Evolutionary conservation across 2,113 vertebrate genomes (phyloP).

Genomic region (Mystacornis crossleyi): DNA sequence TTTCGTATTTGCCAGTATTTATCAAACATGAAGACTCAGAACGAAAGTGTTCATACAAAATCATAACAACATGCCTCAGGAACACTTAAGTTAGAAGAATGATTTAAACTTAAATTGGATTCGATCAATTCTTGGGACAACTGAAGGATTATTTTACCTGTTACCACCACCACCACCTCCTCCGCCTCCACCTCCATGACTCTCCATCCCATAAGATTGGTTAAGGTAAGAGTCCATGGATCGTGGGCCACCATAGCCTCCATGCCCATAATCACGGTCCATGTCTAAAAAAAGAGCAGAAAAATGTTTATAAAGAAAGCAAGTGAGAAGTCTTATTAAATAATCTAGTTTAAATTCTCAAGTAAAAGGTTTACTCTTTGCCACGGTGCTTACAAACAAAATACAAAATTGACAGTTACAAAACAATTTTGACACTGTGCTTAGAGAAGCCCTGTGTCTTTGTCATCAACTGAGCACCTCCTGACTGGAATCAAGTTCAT

Average conservation of each 20-base stretch:
- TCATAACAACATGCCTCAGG: constrained; percentile 69
- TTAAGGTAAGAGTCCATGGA: constrained; percentile 84
- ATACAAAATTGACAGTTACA: not conserved
- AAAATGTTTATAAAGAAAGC: constrained; percentile 68
- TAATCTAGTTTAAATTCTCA: constrained; percentile 12
- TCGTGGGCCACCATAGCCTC: constrained; percentile 82
- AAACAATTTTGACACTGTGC: not conserved
- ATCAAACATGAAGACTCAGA: constrained; percentile 9
- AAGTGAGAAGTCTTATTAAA: constrained; percentile 4
- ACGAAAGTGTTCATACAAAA: not conserved
- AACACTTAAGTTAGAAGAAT: constrained; percentile 72
- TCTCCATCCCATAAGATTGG: constrained; percentile 84
- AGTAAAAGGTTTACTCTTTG: not conserved
- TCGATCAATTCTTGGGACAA: constrained; percentile 69
- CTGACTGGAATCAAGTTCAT: not conserved
- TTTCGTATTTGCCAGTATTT: constrained; percentile 35
- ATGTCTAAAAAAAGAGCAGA: constrained; percentile 79
- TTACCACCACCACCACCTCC: constrained; percentile 81
- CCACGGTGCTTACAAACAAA: constrained; percentile 10
- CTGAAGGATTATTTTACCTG: constrained; percentile 82
- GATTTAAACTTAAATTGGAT: constrained; percentile 49
- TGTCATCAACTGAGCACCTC: not conserved
- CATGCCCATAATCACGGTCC: constrained; percentile 84
- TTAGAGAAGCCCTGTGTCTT: not conserved
- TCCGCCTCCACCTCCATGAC: constrained; percentile 79